Evolutionary conservation across 1,140 invertebrate species (phyloP).

Genomic region (Metopolophium dirhodum): DNA sequence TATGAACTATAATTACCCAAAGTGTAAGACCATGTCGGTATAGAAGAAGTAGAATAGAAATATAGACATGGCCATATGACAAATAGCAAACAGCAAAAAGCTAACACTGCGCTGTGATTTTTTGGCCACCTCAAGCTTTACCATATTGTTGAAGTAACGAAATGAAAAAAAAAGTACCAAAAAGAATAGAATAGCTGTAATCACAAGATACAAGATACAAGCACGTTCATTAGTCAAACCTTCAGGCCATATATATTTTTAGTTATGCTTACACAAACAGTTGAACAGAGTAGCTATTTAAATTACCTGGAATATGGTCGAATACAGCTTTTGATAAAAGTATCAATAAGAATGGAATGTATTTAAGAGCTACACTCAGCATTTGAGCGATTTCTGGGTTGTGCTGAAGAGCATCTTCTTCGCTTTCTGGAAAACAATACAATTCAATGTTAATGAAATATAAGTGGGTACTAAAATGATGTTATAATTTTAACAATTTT

Average conservation of each 20-base stretch:
- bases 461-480: neutral
- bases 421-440: conserved; percentile 60
- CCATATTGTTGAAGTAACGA: conserved; percentile 76
- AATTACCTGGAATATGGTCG: conserved; percentile 77
- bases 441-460: neutral
- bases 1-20: conserved; percentile 62
- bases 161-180: conserved; percentile 78
- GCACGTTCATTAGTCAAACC: conserved; percentile 57
- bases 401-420: conserved; percentile 64
- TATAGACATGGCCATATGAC: conserved; percentile 75
- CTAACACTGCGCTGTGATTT: conserved; percentile 74
- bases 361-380: conserved; percentile 70
- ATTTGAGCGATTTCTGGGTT: conserved; percentile 70
- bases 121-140: conserved; percentile 80
- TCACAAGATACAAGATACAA: conserved; percentile 53
- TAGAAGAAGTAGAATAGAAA: conserved; percentile 76
- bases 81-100: conserved; percentile 70
- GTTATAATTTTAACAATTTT: neutral
- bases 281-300: conserved; percentile 61
- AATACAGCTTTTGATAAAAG: conserved; percentile 81
- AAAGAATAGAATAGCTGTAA: conserved; percentile 69
- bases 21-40: conserved; percentile 64
- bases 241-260: conserved; percentile 43
- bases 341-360: conserved; percentile 79
- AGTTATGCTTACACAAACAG: conserved; percentile 19